phyloP scores from a whole-genome alignment of 2,797 vertebrate genomes.

The Gymnopithys bicolor region DNA sequence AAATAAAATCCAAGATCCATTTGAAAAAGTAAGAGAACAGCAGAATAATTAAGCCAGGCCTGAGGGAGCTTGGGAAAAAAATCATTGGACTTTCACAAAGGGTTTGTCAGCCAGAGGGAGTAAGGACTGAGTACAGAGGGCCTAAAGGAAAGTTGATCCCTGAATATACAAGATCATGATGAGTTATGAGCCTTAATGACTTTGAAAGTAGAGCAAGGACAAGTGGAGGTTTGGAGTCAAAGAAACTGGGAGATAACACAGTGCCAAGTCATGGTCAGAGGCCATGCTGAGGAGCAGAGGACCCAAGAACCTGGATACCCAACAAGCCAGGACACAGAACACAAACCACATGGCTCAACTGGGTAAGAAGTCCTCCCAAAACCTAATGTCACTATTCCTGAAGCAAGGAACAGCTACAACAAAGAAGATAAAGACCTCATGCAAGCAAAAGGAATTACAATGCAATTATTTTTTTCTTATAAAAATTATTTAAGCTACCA shows the following conservation, averaged over 20 bases:
- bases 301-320: background rate
- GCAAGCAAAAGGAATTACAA: background rate
- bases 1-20: background rate
- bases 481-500: background rate
- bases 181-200: background rate
- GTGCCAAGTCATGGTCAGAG: background rate
- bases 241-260: background rate
- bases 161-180: background rate
- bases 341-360: background rate
- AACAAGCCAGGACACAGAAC: background rate
- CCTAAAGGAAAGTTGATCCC: background rate
- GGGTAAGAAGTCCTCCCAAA: background rate
- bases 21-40: background rate
- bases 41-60: background rate
- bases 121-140: background rate
- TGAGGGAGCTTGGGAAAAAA: background rate
- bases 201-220: background rate
- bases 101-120: background rate
- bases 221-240: background rate
- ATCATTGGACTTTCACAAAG: background rate
- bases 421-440: accelerated
- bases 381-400: background rate
- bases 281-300: background rate
- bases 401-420: background rate
- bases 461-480: background rate